Evolutionary conservation across 1,140 invertebrate genomes (phyloP).

Genomic region (Palaemon carinicauda): DNA sequence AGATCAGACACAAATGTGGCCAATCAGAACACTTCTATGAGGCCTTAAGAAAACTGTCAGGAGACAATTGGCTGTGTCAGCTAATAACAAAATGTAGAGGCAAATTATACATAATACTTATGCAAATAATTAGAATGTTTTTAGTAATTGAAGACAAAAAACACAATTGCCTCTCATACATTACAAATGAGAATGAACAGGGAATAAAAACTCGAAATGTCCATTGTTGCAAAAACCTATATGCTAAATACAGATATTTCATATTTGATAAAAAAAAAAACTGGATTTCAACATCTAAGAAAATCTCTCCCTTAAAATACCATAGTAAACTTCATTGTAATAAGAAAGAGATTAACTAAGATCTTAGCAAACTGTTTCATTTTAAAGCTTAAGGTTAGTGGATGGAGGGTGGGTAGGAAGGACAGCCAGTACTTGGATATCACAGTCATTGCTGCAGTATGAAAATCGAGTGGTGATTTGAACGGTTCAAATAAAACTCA

Average conservation of each 20-base stretch:
- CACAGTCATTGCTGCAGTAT: conserved; percentile 29
- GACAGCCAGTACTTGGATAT: conserved; percentile 32
- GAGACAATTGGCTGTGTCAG: conserved; percentile 33
- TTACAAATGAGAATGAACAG: conserved; percentile 7
- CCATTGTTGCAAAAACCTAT: too few species aligned
- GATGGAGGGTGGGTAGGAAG: conserved; percentile 36
- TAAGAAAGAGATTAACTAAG: not conserved
- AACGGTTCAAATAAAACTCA: too few species aligned
- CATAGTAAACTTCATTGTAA: not conserved
- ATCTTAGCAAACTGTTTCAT: not conserved
- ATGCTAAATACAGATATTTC: too few species aligned
- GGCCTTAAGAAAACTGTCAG: not conserved
- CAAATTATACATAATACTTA: not conserved
- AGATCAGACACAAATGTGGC: not conserved
- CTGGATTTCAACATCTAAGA: too few species aligned
- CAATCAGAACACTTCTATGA: not conserved
- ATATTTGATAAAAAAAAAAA: too few species aligned
- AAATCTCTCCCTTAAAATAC: not conserved
- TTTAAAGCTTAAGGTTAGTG: conserved; percentile 13
- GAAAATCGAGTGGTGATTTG: too few species aligned
- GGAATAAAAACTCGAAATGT: not conserved
- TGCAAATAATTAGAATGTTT: conserved; percentile 1
- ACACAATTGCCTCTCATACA: not conserved
- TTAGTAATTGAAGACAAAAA: not conserved
- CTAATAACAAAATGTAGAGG: not conserved